Base-by-base conservation (phyloP, 2,113 vertebrate species). In the Genyomyrus donnyi region DNA sequence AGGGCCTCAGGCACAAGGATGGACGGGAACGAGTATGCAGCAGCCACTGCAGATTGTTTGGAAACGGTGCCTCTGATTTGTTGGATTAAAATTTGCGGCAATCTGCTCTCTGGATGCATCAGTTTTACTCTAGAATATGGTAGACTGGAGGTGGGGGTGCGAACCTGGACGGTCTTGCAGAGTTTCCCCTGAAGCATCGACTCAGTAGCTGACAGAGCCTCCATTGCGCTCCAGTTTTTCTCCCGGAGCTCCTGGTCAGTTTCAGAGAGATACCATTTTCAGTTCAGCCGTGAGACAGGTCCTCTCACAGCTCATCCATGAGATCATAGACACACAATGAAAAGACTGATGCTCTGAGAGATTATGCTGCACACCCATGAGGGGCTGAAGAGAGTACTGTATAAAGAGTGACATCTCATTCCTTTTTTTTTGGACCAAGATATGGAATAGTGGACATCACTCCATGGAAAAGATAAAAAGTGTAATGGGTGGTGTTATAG, bases 151-250 rank as follows among this genome's bases (percentile, higher is more conserved):
- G 94, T 93, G 95, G 94, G 95, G 95, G 94, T 97, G 97, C 98
- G 97, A 98, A 99, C 98, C 98, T 99, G 99, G 96, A 96, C 96
- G 93, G 96, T 97, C 97, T 98, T 98, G 98, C 96, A 96, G 97
- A 98, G 97, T 98, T 97, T 99, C 94, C 98, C 97, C 97, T 99
- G 98, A 95, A 99, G 98, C 96, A 99, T 96, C 98, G 98, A 97
- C 97, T 99, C 98, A 96, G 98, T 99, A 97, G 97, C 97, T 97
- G 98, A 97, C 96, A 99, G 97, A 96, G 98, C 98, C 96, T 99
- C 98, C 98, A 99, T 99, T 94, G 98, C 98, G 96, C 98, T 97
- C 98, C 98, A 99, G 98, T 99, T 99, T 99, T 98, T 99, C 98
- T 99, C 95, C 97, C 98, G 98, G 95, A 99, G 98, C 95, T 99